Percentiles rank a stretch among this genome's conserved stretches.
These are phyloP conservation scores for Sinhomidia bicolor DNA, from an alignment of 2,888 invertebrate genomes.

Conservation along the genomic window DNA sequence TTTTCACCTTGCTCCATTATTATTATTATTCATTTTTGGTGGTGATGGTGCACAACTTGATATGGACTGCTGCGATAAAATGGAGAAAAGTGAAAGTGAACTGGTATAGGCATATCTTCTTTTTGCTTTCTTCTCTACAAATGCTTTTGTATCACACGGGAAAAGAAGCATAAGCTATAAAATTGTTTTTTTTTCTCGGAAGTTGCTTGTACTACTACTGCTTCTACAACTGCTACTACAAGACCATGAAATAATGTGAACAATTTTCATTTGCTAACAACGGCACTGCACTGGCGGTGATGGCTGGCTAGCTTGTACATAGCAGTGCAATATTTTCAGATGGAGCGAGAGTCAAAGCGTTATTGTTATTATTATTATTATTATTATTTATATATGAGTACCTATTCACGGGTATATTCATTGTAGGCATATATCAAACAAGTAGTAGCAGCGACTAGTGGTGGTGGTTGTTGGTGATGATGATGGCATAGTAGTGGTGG, in stretches of 20 bases:
- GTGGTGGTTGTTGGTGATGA: constrained; percentile 4
- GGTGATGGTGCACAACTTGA: neutral
- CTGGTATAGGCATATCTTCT: no score
- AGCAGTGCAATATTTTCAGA: neutral
- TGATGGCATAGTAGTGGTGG: constrained; percentile 3
- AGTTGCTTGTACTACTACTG: neutral
- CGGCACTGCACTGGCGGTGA: neutral
- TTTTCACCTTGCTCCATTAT: constrained; percentile 1
- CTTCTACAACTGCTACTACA: neutral
- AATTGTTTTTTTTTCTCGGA: constrained; percentile 47
- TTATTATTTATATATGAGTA: constrained; percentile 13
- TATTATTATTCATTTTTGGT: constrained; percentile 11
- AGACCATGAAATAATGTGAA: neutral
- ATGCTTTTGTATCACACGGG: constrained; percentile 32
- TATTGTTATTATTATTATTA: no score
- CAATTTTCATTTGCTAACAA: constrained; percentile 12
- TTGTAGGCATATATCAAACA: neutral
- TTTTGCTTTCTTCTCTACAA: no score
- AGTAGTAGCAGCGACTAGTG: neutral
- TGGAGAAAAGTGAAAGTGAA: no score
- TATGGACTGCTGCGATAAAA: no score
- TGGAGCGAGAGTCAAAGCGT: neutral
- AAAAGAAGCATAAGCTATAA: constrained; percentile 35
- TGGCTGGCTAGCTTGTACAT: neutral
- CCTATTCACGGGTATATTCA: neutral